Base-by-base conservation (phyloP, 2,113 vertebrate genomes). In the Sinosuthora webbiana region DNA sequence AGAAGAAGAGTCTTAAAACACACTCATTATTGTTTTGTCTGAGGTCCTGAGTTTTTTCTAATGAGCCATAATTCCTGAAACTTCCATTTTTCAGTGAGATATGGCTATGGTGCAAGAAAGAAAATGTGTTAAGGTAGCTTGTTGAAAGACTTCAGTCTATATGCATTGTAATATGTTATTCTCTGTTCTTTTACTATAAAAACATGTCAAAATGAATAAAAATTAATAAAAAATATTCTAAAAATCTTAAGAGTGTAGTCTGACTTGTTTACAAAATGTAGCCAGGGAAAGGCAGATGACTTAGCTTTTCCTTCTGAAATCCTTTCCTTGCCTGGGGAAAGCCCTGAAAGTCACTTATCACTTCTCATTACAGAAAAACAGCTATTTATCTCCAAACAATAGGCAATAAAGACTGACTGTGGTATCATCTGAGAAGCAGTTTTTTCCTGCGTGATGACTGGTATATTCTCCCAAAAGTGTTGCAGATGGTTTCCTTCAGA, bases 161-260 rank as follows among this genome's bases (percentile, higher is more conserved):
- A 79, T 56, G 41, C 56, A 89, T 30, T 83, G 56, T 28, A 68
- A 89, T 65, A 87, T 44, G 60, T 70, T 86, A 55, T 73, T 91
- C 42, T 83, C 83, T 57, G 42, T 94, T 95, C 53, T 97, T 97
- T 97, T 97, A 96, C 75, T 96, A 97, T 57, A 91, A 97, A 97
- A 97, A 83, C 13, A 84, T 50, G 20, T 56, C 25, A 95, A 97
- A 96, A 84, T 10, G 27, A 83, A 94, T 44, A 95, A 95, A 97
- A 96, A 93, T 4, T 2, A 75, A 78, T 82, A 81, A 89, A 94
- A 94, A 53, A 44, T 60, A 7, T 80, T 96, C 94, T 5, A 7
- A 93, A 92, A 94, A 91, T 73, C 16, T 25, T 52, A 44, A 47
- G 41, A 79, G 45, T 42, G 31, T 71, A 67, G 37, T 90, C 57